Evolutionary conservation across 1,140 invertebrate genomes (phyloP).

Genomic region (Caenorhabditis inopinata): DNA sequence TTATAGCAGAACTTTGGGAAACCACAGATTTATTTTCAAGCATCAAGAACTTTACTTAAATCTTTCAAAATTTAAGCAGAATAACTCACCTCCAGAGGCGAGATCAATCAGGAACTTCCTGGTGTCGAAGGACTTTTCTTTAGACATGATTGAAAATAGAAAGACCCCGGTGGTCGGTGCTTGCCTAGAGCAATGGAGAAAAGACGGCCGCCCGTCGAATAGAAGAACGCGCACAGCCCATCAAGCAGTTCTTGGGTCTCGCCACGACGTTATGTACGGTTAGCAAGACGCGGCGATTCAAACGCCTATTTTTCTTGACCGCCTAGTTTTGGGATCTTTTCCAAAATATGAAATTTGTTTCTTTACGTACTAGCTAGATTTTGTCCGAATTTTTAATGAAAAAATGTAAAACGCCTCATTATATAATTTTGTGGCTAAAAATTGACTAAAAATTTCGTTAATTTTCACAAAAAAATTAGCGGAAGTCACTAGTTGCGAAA

Average conservation of each 20-base stretch:
- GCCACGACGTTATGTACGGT: conserved; percentile 11
- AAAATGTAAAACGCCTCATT: too few species aligned
- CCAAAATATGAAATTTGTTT: background rate
- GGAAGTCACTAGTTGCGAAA: too few species aligned
- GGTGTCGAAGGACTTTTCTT: conserved; percentile 57
- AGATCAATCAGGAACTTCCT: conserved; percentile 63
- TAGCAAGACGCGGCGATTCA: conserved; percentile 7
- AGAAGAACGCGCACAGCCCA: background rate
- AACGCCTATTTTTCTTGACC: background rate
- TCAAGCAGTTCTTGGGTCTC: conserved; percentile 8
- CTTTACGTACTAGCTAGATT: too few species aligned
- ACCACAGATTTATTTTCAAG: background rate
- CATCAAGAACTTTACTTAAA: background rate
- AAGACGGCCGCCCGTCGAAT: background rate
- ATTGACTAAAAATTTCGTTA: too few species aligned
- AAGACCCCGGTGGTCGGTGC: conserved; percentile 21
- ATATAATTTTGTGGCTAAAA: too few species aligned
- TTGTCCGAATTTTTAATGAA: too few species aligned
- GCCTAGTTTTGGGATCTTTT: conserved; percentile 29
- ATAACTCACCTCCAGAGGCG: conserved; percentile 70
- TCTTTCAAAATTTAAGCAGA: background rate
- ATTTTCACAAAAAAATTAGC: too few species aligned
- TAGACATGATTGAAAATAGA: conserved; percentile 35
- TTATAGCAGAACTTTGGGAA: background rate
- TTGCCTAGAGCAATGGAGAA: conserved; percentile 3